Evolutionary conservation across 2,113 vertebrate genomes (phyloP).

Genomic region (Pelvicachromis taeniatus): DNA sequence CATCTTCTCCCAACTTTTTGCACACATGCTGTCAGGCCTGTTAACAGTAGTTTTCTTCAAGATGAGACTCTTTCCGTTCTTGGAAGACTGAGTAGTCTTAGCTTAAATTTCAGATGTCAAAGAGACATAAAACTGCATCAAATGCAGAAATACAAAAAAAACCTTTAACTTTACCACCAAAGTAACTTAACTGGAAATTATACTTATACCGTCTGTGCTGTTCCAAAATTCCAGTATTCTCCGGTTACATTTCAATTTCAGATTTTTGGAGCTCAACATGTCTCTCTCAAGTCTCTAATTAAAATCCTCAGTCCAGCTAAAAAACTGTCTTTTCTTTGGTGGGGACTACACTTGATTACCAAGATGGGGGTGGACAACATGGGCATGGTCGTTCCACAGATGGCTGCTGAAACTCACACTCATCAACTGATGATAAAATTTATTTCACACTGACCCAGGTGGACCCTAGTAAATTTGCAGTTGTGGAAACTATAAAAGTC

Average conservation of each 20-base stretch:
- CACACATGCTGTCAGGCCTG: background rate
- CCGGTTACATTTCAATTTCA: background rate
- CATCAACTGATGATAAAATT: background rate
- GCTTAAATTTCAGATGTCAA: background rate
- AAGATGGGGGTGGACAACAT: background rate
- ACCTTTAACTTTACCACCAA: background rate
- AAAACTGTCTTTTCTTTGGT: background rate
- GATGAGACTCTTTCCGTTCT: background rate
- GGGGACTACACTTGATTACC: background rate
- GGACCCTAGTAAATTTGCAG: background rate
- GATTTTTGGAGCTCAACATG: background rate
- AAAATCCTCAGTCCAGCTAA: background rate
- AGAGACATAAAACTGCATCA: background rate
- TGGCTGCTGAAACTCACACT: background rate
- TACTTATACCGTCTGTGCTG: background rate
- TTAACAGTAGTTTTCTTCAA: background rate
- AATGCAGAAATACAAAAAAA: background rate
- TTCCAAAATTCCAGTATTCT: background rate
- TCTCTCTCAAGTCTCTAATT: background rate
- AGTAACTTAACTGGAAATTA: background rate
- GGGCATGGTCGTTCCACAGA: background rate
- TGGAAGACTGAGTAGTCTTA: background rate
- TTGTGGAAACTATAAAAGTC: background rate
- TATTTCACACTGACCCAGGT: background rate
- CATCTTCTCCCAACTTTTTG: background rate